A percentile compares a stretch with the other conserved stretches of the same genome.
Evolutionary conservation across 2,888 invertebrate species (phyloP).

Genomic region (Cinara cedri): DNA sequence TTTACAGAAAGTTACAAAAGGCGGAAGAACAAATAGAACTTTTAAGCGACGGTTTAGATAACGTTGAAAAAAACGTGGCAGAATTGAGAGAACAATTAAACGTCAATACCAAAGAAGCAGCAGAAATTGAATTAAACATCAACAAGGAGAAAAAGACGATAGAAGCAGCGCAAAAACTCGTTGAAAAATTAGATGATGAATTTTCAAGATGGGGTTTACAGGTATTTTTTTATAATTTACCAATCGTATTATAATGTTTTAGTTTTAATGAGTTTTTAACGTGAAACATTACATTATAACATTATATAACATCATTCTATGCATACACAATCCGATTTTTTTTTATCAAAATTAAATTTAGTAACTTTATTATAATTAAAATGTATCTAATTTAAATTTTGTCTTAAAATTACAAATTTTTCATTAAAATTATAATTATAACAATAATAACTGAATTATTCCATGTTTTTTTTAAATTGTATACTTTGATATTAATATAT

Average conservation of each 20-base stretch:
- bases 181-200: slow-evolving; percentile 87
- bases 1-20: slow-evolving; percentile 73
- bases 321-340: too few species aligned
- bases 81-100: slow-evolving; percentile 80
- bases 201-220: slow-evolving; percentile 85
- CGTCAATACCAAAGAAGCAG: slow-evolving; percentile 90
- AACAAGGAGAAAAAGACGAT: slow-evolving; percentile 79
- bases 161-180: slow-evolving; percentile 77
- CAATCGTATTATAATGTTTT: too few species aligned
- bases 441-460: too few species aligned
- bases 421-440: neutral
- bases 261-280: too few species aligned
- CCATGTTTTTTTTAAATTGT: too few species aligned
- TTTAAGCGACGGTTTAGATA: slow-evolving; percentile 76
- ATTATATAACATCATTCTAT: too few species aligned
- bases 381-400: neutral
- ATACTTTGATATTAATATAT: too few species aligned
- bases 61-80: slow-evolving; percentile 82
- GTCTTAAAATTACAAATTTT: neutral
- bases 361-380: neutral
- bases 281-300: too few species aligned
- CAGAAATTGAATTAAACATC: slow-evolving; percentile 84
- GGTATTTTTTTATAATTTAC: slow-evolving; percentile 63
- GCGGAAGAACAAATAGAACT: slow-evolving; percentile 84
- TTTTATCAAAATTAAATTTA: neutral